Evolutionary conservation across 2,888 invertebrate species (phyloP).

Genomic region (Mechanitis messenoides): DNA sequence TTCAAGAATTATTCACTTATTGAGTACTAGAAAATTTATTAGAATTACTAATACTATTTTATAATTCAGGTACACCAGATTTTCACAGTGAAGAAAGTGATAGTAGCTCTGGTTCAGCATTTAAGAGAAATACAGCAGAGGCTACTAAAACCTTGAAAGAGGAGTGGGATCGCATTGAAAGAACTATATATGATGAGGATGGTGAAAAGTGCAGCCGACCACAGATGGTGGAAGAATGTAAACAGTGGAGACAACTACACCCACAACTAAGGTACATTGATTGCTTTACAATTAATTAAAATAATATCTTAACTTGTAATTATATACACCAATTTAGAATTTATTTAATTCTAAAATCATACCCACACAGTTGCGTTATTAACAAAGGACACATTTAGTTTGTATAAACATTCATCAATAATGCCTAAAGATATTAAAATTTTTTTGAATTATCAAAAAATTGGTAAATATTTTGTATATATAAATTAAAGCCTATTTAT

Average conservation of each 20-base stretch:
- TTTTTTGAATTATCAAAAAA: no score
- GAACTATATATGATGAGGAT: constrained; percentile 74
- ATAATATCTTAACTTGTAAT: no score
- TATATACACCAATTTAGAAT: no score
- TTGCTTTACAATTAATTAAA: neutral
- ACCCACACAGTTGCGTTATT: no score
- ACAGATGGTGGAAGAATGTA: constrained; percentile 75
- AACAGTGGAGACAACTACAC: constrained; percentile 76
- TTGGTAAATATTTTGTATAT: no score
- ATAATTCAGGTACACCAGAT: constrained; percentile 58
- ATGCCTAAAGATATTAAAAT: no score
- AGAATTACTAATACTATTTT: neutral
- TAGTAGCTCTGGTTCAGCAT: constrained; percentile 72
- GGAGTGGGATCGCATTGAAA: constrained; percentile 76
- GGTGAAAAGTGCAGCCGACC: constrained; percentile 65
- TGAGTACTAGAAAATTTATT: neutral
- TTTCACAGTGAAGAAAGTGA: constrained; percentile 71
- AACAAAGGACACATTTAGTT: no score
- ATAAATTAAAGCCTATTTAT: no score
- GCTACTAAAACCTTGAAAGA: constrained; percentile 67
- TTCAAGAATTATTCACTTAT: no score
- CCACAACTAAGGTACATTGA: constrained; percentile 72
- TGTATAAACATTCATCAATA: no score
- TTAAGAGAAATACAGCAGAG: constrained; percentile 68
- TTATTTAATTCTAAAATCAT: no score